phyloP scores from a whole-genome alignment of 2,888 invertebrate species.

The Byasa hedistus region DNA sequence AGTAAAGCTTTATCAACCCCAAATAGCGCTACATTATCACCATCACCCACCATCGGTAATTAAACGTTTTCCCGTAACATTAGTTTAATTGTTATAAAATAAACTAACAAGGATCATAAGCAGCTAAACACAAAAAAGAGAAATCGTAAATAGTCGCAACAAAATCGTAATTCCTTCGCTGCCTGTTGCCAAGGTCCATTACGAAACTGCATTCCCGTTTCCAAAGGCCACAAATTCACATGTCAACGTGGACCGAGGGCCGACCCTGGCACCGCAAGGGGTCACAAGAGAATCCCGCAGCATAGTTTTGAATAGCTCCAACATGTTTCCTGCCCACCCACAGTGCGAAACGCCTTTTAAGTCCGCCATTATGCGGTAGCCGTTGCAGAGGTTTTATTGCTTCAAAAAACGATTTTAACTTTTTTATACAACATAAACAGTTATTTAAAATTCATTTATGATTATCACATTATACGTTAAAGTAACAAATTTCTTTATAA shows the following conservation, averaged over 20 bases:
- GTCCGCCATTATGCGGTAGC: conserved; percentile 32
- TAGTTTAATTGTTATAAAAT: no score
- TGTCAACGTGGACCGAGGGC: conserved; percentile 12
- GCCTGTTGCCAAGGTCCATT: neutral
- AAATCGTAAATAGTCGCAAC: neutral
- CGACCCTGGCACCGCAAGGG: conserved; percentile 28
- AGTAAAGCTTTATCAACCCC: no score
- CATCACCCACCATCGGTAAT: no score
- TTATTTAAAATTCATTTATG: neutral
- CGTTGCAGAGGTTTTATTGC: conserved; percentile 26
- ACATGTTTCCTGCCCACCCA: conserved; percentile 52
- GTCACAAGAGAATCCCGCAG: conserved; percentile 28
- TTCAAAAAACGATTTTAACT: conserved; percentile 5
- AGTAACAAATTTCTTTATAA: no score
- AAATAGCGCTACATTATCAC: no score
- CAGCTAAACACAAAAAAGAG: neutral
- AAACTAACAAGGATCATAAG: no score
- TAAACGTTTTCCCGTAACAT: no score
- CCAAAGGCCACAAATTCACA: conserved; percentile 15
- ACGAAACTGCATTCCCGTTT: conserved; percentile 20
- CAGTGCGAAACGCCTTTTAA: conserved; percentile 32
- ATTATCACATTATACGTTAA: neutral
- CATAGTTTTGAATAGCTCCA: conserved; percentile 40
- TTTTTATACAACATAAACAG: neutral
- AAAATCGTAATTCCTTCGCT: neutral